Percentiles rank a stretch among this genome's conserved stretches.
phyloP scores from a whole-genome alignment of 2,888 invertebrate genomes.

The Pandemis heparana region DNA sequence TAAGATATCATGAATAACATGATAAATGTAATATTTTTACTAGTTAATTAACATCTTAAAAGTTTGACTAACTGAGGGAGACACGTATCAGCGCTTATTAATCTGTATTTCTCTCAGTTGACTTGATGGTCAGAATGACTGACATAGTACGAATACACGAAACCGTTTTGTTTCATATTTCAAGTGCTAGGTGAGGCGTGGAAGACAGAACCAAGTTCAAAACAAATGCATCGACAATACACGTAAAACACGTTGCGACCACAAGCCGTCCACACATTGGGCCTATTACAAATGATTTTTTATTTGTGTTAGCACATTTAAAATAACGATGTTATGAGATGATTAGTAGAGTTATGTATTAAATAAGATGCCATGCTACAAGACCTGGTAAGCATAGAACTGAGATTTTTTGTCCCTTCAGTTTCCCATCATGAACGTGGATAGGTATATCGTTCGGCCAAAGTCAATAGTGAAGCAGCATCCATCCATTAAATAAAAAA shows the following conservation, averaged over 20 bases:
- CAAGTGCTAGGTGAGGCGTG: constrained; percentile 29
- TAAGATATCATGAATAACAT: background rate
- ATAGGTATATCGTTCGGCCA: background rate
- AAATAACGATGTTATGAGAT: background rate
- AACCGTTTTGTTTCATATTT: constrained; percentile 34
- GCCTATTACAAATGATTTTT: background rate
- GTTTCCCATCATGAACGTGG: background rate
- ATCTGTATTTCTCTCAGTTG: background rate
- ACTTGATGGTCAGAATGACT: background rate
- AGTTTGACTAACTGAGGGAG: background rate
- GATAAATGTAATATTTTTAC: background rate
- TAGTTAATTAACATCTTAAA: background rate
- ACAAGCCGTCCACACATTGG: constrained; percentile 29
- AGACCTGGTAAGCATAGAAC: background rate
- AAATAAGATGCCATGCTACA: background rate
- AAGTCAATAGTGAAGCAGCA: constrained; percentile 1
- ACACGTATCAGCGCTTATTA: background rate
- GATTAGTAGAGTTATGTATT: background rate
- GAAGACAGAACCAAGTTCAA: constrained; percentile 7
- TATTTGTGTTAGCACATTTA: background rate
- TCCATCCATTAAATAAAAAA: background rate
- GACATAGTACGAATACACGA: background rate
- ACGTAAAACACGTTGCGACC: constrained; percentile 16
- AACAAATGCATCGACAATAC: constrained; percentile 20
- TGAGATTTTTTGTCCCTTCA: background rate